Percentiles rank a stretch among this genome's conserved stretches.
Conservation (phyloP, 1,140 invertebrate genomes). For the Epicauta chinensis region DNA sequence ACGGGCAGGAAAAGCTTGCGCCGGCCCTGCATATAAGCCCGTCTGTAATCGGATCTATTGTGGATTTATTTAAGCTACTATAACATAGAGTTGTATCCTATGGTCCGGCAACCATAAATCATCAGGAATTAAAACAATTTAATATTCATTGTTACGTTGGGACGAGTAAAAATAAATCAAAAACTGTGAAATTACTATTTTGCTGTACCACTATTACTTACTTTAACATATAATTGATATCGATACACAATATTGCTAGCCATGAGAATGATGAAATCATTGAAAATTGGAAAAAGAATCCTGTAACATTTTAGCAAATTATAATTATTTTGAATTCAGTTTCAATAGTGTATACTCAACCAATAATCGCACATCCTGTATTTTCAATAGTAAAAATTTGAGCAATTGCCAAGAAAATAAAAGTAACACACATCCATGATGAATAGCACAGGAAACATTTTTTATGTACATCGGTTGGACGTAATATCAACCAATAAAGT, state of each 20-base stretch:
- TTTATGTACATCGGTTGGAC: slow-evolving; percentile 21
- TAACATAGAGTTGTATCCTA: too few relatives aligned
- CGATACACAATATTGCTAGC: slow-evolving; percentile 25
- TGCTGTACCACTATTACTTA: slow-evolving; percentile 19
- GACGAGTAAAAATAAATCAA: too few relatives aligned
- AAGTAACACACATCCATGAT: slow-evolving; percentile 20
- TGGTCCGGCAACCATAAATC: too few relatives aligned
- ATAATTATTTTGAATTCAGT: neutral
- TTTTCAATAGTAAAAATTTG: slow-evolving; percentile 14
- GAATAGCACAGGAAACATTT: slow-evolving; percentile 24
- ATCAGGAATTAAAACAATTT: too few relatives aligned
- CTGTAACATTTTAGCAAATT: slow-evolving; percentile 13
- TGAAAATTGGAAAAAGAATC: slow-evolving; percentile 25
- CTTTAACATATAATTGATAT: slow-evolving; percentile 24
- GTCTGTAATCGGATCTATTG: too few relatives aligned
- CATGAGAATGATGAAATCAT: slow-evolving; percentile 23
- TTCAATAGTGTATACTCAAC: slow-evolving; percentile 17
- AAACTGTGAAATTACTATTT: too few relatives aligned
- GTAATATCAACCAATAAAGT: slow-evolving; percentile 19
- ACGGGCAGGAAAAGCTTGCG: too few relatives aligned
- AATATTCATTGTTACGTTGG: too few relatives aligned
- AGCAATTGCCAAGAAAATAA: slow-evolving; percentile 18
- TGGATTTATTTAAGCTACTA: too few relatives aligned
- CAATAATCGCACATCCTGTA: slow-evolving; percentile 17
- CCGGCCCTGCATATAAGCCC: too few relatives aligned